Percentiles rank a stretch among this genome's conserved stretches.
Conservation (phyloP, 1,140 invertebrate species). For the Trichonephila clavipes region DNA sequence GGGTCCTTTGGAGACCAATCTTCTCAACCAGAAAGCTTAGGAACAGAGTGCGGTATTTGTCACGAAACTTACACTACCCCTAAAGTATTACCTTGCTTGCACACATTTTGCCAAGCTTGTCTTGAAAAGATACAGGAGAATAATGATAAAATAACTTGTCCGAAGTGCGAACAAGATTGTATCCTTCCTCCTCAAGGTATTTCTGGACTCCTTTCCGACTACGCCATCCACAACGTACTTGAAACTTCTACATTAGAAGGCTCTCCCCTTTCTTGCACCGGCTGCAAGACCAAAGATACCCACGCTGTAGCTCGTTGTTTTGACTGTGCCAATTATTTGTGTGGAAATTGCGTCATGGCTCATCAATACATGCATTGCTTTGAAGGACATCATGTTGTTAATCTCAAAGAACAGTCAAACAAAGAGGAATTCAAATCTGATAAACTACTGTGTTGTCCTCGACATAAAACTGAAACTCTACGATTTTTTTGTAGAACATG, state of each 20-base stretch:
- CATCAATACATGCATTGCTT: slow-evolving; percentile 99
- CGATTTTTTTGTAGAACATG: slow-evolving; percentile 96
- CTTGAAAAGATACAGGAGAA: slow-evolving; percentile 84
- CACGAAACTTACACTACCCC: slow-evolving; percentile 87
- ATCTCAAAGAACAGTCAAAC: slow-evolving; percentile 90
- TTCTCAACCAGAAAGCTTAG: slow-evolving; percentile 70
- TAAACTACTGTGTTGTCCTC: slow-evolving; percentile 89
- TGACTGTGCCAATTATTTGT: slow-evolving; percentile 96
- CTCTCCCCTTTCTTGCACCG: slow-evolving; percentile 85
- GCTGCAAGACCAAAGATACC: slow-evolving; percentile 92
- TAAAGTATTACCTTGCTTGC: slow-evolving; percentile 90
- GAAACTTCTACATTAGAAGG: slow-evolving; percentile 79
- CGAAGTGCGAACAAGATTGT: slow-evolving; percentile 88
- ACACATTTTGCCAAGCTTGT: slow-evolving; percentile 90
- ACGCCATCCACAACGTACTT: slow-evolving; percentile 84
- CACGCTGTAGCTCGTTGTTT: slow-evolving; percentile 93
- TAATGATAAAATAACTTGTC: slow-evolving; percentile 89
- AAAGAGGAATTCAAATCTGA: slow-evolving; percentile 83
- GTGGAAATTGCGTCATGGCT: slow-evolving; percentile 97
- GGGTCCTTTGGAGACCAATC: slow-evolving; percentile 70
- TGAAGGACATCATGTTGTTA: slow-evolving; percentile 96
- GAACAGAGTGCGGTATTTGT: slow-evolving; percentile 89
- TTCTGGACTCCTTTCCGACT: slow-evolving; percentile 86
- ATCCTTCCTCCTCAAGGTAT: slow-evolving; percentile 83
- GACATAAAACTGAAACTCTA: slow-evolving; percentile 92